Evolutionary conservation across 2,888 invertebrate species (phyloP), one percentile per base, ranked within the genome.

Genomic region (Ellobium chinense): DNA sequence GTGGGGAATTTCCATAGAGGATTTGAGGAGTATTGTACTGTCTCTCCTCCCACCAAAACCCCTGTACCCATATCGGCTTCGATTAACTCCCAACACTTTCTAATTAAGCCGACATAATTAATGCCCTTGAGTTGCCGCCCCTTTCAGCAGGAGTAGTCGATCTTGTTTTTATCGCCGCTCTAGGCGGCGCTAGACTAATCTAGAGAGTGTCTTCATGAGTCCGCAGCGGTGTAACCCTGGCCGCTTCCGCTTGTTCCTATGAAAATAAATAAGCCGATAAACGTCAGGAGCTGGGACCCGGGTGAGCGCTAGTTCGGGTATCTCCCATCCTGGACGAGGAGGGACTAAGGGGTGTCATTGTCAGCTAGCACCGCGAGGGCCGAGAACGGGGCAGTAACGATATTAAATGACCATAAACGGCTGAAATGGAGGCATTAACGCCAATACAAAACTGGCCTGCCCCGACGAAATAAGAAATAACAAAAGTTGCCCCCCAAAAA

Each of bases 31-130:
- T 46, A 46, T 46, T 46, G 46, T 46, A 7, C 27, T 60, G 14
- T 60, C n/a, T n/a, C 7, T n/a, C 5, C 12, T 60, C n/a, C n/a
- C 60, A 18, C n/a, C 60, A 5, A 21, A 7, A n/a, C 14, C 9
- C 14, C n/a, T n/a, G 14, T 7, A n/a, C 7, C n/a, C 7, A 60
- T 60, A 60, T 60, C 60, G n/a, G n/a, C 60, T 18, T 18, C 9
- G 60, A 60, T 60, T 60, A 60, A 24, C 60, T 27, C n/a, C 37
- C 68, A 37, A 9, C 68, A 39, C 68, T 36, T 68, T 68, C 68
- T 68, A 68, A 68, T 68, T 68, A 68, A 68, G 68, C 7, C n/a
- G 39, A 68, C 36, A 68, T 68, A 68, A 68, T 68, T 36, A 68
- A 37, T 36, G 39, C 68, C 31, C 68, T 39, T 31, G 39, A 68